phyloP scores from a whole-genome alignment of 2,113 vertebrate genomes.

The Anarhynchus alexandrinus region DNA sequence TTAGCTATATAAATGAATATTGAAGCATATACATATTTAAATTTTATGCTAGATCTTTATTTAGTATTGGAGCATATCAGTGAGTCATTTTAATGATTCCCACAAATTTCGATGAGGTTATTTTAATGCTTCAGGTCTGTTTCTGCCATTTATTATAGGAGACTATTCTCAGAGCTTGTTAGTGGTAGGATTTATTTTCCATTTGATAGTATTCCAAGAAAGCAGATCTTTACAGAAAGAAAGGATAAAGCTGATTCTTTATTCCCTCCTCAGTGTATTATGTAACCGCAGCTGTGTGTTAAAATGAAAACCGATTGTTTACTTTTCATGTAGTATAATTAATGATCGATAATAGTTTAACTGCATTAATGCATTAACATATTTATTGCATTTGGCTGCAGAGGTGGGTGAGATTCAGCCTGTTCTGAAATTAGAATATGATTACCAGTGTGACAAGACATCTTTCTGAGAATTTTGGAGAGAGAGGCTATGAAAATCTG shows the following conservation, averaged over 20 bases:
- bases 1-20: neutral
- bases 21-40: neutral
- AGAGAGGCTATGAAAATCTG: neutral
- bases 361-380: neutral
- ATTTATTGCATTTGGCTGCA: neutral
- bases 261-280: neutral
- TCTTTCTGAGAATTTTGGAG: neutral
- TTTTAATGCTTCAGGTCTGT: neutral
- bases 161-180: neutral
- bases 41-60: neutral
- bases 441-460: neutral
- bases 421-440: neutral
- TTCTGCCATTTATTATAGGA: neutral
- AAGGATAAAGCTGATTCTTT: neutral
- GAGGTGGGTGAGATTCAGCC: neutral
- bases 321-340: neutral
- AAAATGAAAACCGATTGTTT: neutral
- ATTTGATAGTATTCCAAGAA: constrained; percentile 1
- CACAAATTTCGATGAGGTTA: neutral
- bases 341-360: neutral
- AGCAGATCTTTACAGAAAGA: neutral
- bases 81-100: constrained; percentile 1
- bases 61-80: neutral
- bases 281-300: neutral
- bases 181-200: neutral